Base-by-base conservation (phyloP, 2,888 invertebrate genomes). In the Heliconius hortense region DNA sequence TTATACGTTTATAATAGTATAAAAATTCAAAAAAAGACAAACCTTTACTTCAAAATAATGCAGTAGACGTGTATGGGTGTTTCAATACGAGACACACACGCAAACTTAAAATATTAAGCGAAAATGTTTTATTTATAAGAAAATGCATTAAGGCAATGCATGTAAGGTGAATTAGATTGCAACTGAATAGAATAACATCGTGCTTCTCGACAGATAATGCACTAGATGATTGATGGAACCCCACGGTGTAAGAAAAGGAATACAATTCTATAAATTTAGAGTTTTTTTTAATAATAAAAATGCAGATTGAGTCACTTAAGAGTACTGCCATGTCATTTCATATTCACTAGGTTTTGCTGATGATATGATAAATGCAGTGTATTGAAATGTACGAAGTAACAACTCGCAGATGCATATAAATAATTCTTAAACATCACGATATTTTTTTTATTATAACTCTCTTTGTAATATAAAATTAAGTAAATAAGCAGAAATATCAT, bases 151-250 rank as follows among this genome's bases (percentile, higher is more conserved):
- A 64, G 66, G 72, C 70, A 76, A 76, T 72, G 76, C 69, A 74
- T 72, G 77, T 75, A 72, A 79, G 77, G 77, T 77, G 77, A 77
- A 76, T 79, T 77, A 79, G 76, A 79, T 77, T 74, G 77, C 73
- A 75, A 74, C 70, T 78, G 78, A 81, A 78, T 78, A 80, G 77
- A 77, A 80, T 80, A 75, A 75, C 79, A 76, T 77, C 80, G 62
- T 69, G 66, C 62, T 43, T 73, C 74, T 74, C 78, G 80, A 79
- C 79, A 80, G 76, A 78, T 76, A 76, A 79, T 79, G 79, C 78
- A 74, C 76, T 73, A 76, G 76, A 77, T 81, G 80, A 81, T 81
- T 80, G 80, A 80, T 80, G 76, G 64, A 73, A 59, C 72, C 72
- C 74, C 26, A 43, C 72, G 74, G 59, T 4, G 48, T 56, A 78